Conservation (phyloP, 2,797 vertebrate species). For the Sorex maritimensis region DNA sequence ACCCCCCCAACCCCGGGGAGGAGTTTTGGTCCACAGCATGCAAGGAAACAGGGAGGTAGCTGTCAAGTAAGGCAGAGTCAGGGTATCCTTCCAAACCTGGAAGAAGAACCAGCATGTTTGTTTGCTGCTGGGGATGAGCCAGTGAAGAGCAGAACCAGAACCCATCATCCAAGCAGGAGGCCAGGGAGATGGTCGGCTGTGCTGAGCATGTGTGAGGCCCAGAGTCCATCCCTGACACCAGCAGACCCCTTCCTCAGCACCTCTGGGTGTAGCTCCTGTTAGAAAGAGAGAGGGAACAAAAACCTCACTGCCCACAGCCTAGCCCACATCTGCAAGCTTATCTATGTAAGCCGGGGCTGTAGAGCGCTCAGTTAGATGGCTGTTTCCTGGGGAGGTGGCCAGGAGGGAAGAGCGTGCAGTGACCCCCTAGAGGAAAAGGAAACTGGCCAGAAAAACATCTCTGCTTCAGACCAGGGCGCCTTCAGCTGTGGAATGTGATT, state of each 20-base stretch:
- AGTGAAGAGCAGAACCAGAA: background rate
- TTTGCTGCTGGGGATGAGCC: slow-evolving; percentile 7
- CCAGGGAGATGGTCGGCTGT: no score
- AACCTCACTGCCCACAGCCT: background rate
- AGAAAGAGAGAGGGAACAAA: background rate
- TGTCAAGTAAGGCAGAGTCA: background rate
- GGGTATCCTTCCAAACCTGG: background rate
- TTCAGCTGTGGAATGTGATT: background rate
- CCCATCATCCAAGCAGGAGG: background rate
- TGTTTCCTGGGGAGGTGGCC: background rate
- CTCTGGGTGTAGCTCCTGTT: no score
- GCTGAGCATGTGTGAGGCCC: no score
- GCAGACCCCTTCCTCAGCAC: no score
- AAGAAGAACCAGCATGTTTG: background rate
- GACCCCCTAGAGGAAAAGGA: background rate
- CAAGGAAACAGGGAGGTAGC: background rate
- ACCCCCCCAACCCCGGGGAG: background rate
- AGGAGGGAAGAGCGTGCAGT: background rate
- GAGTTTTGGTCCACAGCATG: background rate
- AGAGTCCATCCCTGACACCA: no score
- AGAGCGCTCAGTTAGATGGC: background rate
- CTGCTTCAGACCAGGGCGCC: background rate
- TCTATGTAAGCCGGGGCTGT: background rate
- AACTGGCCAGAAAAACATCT: background rate
- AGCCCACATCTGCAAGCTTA: background rate